A percentile compares a stretch with the other conserved stretches of the same genome.
phyloP scores from a whole-genome alignment of 2,113 vertebrate genomes.

The Arothron firmamentum region DNA sequence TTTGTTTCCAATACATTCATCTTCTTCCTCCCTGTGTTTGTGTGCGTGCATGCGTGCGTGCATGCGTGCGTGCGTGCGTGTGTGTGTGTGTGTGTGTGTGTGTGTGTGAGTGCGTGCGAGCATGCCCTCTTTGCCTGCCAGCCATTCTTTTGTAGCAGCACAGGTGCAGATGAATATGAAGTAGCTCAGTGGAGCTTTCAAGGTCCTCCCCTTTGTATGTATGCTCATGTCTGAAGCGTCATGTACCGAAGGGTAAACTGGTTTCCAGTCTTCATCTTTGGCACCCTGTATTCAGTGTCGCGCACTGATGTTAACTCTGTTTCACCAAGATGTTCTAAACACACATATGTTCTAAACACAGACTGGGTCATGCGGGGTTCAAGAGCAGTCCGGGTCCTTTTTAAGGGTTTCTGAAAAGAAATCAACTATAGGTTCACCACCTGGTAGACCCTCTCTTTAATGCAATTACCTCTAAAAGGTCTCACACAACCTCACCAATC shows the following conservation, averaged over 20 bases:
- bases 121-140: slow-evolving; percentile 42
- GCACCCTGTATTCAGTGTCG: slow-evolving; percentile 22
- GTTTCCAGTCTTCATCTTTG: slow-evolving; percentile 10
- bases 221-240: slow-evolving; percentile 23
- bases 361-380: not conserved
- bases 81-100: slow-evolving; percentile 23
- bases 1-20: too few relatives aligned
- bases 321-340: slow-evolving; percentile 10
- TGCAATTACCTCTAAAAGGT: slow-evolving; percentile 26
- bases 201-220: slow-evolving; percentile 28
- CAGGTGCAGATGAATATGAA: slow-evolving; percentile 69
- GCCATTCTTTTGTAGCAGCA: slow-evolving; percentile 44
- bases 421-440: not conserved
- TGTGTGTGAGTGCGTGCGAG: slow-evolving; percentile 24
- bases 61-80: slow-evolving; percentile 16
- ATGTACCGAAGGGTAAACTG: slow-evolving; percentile 13
- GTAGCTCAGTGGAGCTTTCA: slow-evolving; percentile 44
- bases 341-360: not conserved
- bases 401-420: not conserved
- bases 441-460: slow-evolving; percentile 5
- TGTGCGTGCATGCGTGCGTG: slow-evolving; percentile 24
- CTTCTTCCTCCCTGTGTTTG: not conserved
- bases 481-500: slow-evolving; percentile 38
- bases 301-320: slow-evolving; percentile 13
- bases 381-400: not conserved